phyloP scores from a whole-genome alignment of 2,797 vertebrate genomes.

The Falco naumanni region DNA sequence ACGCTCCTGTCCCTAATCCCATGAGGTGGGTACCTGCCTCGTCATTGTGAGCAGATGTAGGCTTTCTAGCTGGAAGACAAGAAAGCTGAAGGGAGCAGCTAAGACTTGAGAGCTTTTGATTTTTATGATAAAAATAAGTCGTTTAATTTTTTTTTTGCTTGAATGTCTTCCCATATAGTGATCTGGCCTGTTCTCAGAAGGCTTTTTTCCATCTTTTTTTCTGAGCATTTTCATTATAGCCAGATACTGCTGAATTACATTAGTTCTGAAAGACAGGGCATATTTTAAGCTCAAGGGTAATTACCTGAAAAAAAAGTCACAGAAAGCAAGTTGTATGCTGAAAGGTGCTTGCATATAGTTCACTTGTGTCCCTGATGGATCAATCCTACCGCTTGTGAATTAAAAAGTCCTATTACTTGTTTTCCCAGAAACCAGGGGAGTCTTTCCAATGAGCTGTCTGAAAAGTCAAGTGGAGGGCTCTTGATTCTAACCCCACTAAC shows the following conservation, averaged over 20 bases:
- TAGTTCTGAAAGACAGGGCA: not conserved
- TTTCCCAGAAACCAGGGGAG: not conserved
- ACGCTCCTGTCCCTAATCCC: not conserved
- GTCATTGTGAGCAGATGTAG: not conserved
- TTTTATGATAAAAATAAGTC: not conserved
- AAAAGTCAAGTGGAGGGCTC: not conserved
- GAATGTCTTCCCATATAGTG: not conserved
- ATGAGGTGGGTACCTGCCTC: not conserved
- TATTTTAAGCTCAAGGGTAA: not conserved
- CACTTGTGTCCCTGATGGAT: accelerated
- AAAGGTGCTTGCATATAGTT: not conserved
- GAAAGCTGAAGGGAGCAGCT: not conserved
- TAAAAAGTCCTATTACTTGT: not conserved
- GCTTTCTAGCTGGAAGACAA: not conserved
- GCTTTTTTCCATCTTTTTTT: not conserved
- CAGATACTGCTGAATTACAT: not conserved
- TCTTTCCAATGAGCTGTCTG: not conserved
- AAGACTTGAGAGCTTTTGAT: not conserved
- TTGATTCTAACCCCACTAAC: not conserved
- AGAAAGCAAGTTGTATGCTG: not conserved
- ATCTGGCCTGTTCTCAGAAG: not conserved
- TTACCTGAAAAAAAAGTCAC: not conserved
- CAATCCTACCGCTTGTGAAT: not conserved
- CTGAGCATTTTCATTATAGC: not conserved
- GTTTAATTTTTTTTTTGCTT: not conserved